Conservation (phyloP, 1,140 invertebrate genomes). For the Nephila pilipes region DNA sequence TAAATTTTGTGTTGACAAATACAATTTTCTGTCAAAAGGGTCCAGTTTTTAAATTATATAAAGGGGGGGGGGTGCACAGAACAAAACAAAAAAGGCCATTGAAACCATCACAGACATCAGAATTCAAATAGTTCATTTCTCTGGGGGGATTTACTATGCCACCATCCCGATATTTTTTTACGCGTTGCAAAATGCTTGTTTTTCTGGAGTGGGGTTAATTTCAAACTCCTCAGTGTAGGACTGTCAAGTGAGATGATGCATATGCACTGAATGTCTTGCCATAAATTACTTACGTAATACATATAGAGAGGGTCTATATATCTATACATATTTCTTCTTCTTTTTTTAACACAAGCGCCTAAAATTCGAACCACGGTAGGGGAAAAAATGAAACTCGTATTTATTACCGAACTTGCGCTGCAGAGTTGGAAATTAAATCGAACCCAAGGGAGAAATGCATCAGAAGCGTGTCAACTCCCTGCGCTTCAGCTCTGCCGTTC, state of each 20-base stretch:
- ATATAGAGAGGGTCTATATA: constrained; percentile 65
- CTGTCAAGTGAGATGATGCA: constrained; percentile 74
- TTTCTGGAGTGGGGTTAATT: constrained; percentile 58
- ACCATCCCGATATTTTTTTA: background rate
- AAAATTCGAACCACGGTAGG: constrained; percentile 51
- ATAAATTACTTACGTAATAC: constrained; percentile 74
- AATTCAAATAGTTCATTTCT: constrained; percentile 4
- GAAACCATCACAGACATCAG: background rate
- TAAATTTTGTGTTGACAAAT: background rate
- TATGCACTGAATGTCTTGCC: constrained; percentile 66
- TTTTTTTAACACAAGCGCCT: background rate
- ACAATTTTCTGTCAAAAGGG: background rate
- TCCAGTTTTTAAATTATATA: background rate
- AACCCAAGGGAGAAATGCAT: constrained; percentile 73
- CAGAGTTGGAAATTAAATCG: constrained; percentile 75
- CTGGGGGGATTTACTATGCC: background rate
- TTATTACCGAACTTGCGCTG: constrained; percentile 70
- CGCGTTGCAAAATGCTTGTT: constrained; percentile 26
- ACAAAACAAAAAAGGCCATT: background rate
- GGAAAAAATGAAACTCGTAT: constrained; percentile 76
- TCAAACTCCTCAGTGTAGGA: constrained; percentile 61
- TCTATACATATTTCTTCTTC: constrained; percentile 55
- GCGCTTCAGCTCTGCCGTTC: constrained; percentile 59
- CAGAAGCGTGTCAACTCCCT: constrained; percentile 68
- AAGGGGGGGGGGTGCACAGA: no score